Base-by-base conservation (phyloP, 1,140 invertebrate species). In the Drosophila dunni region DNA sequence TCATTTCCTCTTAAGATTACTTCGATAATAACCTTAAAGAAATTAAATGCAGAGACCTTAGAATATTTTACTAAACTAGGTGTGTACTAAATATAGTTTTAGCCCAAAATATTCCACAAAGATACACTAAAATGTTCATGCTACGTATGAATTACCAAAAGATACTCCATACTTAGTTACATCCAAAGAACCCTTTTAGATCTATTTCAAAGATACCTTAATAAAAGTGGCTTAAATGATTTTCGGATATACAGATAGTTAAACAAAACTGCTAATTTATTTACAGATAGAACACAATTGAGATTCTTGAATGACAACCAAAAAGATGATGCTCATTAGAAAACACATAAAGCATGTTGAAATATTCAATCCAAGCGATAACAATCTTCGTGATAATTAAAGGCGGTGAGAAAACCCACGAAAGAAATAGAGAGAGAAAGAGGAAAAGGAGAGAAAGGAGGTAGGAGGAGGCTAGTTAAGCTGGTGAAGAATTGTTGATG, bases 381-480 rank as follows among this genome's bases (percentile, higher is more conserved):
- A 50, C 17, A 38, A 48, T 50, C 15, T 17, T 69, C 13, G 29
- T 36, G 9, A 51, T 54, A 48, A 54, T 51, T 48, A 68, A 48
- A 69, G 53, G 33, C 20, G 13, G 17, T 34, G 63, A 38, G 50
- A 56, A 51, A 57, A 29, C 38, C 20, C 38, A 44, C 56, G 13
- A 42, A 42, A 56, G 6, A 1, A 8, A 5, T 2, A 20, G 1
- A 20, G 17, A 13, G 15, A 15, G 15, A 45, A 58, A 13, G 9
- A 13, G 5, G 24, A 44, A 15, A 24, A 10, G 13, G 11, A 34
- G 29, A n/a, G 24, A 44, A 15, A 24, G 13, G 13, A 24, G 34
- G 29, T 42, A 44, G 65, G 51, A 44, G 65, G 51, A 38, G 45
- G 60, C 79, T 66, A 74, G 69, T 74, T 64, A 64, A 13, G 62